Conservation (phyloP, 2,113 vertebrate genomes). For the Acanthochromis polyacanthus region DNA sequence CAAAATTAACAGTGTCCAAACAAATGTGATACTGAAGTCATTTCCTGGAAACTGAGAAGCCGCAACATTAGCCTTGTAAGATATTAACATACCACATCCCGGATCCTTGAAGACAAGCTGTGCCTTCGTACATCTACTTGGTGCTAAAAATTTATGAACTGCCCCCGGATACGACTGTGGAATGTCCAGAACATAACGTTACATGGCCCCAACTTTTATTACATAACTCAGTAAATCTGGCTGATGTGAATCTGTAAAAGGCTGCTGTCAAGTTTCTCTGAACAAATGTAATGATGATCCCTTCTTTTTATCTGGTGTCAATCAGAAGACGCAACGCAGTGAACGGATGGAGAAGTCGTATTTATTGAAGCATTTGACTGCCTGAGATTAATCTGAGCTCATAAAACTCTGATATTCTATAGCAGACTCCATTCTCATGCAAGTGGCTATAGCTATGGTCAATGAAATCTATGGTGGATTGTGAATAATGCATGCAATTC, state of each 20-base stretch:
- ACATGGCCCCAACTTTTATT: slow-evolving; percentile 30
- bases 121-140: slow-evolving; percentile 19
- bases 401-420: neutral
- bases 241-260: slow-evolving; percentile 20
- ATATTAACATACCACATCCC: slow-evolving; percentile 37
- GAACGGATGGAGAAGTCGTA: neutral
- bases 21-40: slow-evolving; percentile 38
- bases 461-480: neutral
- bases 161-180: slow-evolving; percentile 18
- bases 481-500: neutral
- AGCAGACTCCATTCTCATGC: neutral
- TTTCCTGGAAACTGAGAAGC: slow-evolving; percentile 40
- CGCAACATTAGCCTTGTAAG: slow-evolving; percentile 9
- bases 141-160: slow-evolving; percentile 54
- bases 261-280: slow-evolving; percentile 1
- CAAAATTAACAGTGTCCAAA: slow-evolving; percentile 59
- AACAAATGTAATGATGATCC: slow-evolving; percentile 4
- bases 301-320: slow-evolving; percentile 10
- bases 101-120: slow-evolving; percentile 33
- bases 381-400: neutral
- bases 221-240: slow-evolving; percentile 29
- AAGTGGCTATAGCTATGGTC: neutral
- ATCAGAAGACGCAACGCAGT: neutral
- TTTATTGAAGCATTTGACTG: neutral
- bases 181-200: slow-evolving; percentile 41